Base-by-base conservation (phyloP, 2,797 vertebrate genomes). In the Onychomys arenicola region DNA sequence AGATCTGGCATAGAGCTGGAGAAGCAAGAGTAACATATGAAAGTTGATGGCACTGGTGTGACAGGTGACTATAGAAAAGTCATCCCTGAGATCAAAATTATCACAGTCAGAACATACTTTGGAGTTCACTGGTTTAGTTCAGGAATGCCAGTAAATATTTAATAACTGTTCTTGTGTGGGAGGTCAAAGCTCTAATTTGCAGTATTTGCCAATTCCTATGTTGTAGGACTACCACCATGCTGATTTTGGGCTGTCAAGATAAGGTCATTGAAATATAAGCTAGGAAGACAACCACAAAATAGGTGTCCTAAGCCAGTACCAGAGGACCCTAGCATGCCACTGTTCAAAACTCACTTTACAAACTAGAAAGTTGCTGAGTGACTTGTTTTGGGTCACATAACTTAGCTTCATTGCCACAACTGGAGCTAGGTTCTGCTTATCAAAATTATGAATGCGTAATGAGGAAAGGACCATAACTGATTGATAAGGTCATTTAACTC, bases 1-100 rank as follows among this genome's bases (percentile, higher is more conserved):
- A 91, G 67, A 95, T 97, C 95, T 98, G 97, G 93, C 97, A 91
- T 78, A 93, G 94, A 96, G 87, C 94, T 77, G 52, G 63, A 0
- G 95, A 98, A 93, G n/a, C 61, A 52, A 96, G 90, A 88, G 83
- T 59, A 84, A 46, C 82, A 52, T 71, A 43, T 59, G 86, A 90
- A 95, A 59, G 69, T 55, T 40, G 92, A 5, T 85, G 49, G 25
- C 63, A 32, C 13, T 76, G 43, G 61, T 55, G 19, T 87, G 77
- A 86, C 93, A 86, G 23, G 7, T 73, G 57, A 89, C 73, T 89
- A 17, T 75, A 92, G 82, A 40, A 94, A 93, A 97, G 67, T 29
- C 49, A 4, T 76, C 81, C 83, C 85, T 86, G 83, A 87, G 55
- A n/a, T 96, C 27, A 91, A 73, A 90, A 82, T 94, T 93, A 71